These are phyloP conservation scores for Penaeus indicus DNA, from an alignment of 1,140 invertebrate genomes.

Conservation along the genomic window DNA sequence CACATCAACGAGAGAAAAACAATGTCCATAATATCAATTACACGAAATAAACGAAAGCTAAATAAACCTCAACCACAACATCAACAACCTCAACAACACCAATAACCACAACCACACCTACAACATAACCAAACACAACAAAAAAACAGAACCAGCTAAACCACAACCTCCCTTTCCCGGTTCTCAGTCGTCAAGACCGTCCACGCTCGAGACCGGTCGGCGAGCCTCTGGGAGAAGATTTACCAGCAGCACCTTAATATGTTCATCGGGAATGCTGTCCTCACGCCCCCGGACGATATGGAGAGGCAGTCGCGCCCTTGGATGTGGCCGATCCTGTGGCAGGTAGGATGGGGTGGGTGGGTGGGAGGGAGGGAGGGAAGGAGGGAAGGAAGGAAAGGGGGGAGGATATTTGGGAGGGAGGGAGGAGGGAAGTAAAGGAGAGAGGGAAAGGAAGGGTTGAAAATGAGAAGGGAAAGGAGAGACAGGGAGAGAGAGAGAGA, in stretches of 20 bases:
- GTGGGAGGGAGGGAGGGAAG: no score
- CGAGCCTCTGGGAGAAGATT: conserved; percentile 62
- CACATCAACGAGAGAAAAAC: no score
- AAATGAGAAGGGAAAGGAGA: no score
- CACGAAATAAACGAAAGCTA: no score
- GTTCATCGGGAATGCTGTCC: conserved; percentile 60
- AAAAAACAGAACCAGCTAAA: not conserved
- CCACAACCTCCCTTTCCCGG: not conserved
- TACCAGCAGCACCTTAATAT: conserved; percentile 57
- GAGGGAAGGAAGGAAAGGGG: not conserved
- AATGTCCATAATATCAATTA: no score
- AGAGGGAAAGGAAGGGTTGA: not conserved
- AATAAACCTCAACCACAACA: no score
- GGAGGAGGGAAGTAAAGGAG: not conserved
- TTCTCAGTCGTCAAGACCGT: conserved; percentile 19
- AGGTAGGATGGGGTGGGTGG: conserved; percentile 28
- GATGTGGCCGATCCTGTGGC: conserved; percentile 64
- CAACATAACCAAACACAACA: no score
- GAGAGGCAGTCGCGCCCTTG: conserved; percentile 45
- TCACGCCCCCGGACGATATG: conserved; percentile 31
- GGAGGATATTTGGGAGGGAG: not conserved
- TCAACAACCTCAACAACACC: no score
- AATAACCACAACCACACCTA: no score
- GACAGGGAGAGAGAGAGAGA: not conserved
- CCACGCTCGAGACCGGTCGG: not conserved